Evolutionary conservation across 2,888 invertebrate species (phyloP).

Genomic region (Phaonia tiefii): DNA sequence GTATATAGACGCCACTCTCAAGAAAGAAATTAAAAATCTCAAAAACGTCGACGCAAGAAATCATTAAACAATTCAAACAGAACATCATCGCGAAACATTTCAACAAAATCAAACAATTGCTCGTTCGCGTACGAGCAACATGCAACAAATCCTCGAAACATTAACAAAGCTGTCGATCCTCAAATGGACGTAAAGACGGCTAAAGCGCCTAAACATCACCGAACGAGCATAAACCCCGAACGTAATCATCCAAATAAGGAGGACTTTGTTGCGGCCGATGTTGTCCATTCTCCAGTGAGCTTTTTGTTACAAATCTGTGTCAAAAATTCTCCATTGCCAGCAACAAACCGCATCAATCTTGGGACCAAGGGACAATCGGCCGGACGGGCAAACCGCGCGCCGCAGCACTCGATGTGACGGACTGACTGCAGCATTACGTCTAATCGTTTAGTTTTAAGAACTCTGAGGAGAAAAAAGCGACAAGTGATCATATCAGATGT

Average conservation of each 20-base stretch:
- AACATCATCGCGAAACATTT: conserved; percentile 45
- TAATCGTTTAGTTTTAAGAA: conserved; percentile 57
- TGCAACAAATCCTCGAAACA: conserved; percentile 38
- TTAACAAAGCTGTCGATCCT: conserved; percentile 60
- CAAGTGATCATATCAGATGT: conserved; percentile 68
- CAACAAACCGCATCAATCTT: conserved; percentile 31
- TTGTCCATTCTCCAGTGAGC: conserved; percentile 30
- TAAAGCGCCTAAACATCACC: conserved; percentile 49
- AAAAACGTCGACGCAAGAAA: conserved; percentile 37
- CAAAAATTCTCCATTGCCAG: conserved; percentile 55
- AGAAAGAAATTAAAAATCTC: conserved; percentile 52
- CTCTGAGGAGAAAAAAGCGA: conserved; percentile 62
- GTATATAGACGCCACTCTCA: conserved; percentile 60
- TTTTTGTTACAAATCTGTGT: conserved; percentile 64
- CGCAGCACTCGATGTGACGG: conserved; percentile 7
- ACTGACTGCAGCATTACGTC: conserved; percentile 54
- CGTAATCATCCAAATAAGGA: conserved; percentile 67
- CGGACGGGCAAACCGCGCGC: background rate
- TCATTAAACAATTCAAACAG: conserved; percentile 53
- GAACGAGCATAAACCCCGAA: conserved; percentile 23
- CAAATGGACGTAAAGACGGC: conserved; percentile 51
- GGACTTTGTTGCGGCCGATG: conserved; percentile 40
- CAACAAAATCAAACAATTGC: conserved; percentile 41
- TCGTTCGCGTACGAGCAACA: background rate
- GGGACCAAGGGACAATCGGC: background rate